Percentiles rank a stretch among this genome's conserved stretches.
These are phyloP conservation scores for Eublepharis macularius DNA, from an alignment of 2,113 vertebrate genomes.

Conservation along the genomic window DNA sequence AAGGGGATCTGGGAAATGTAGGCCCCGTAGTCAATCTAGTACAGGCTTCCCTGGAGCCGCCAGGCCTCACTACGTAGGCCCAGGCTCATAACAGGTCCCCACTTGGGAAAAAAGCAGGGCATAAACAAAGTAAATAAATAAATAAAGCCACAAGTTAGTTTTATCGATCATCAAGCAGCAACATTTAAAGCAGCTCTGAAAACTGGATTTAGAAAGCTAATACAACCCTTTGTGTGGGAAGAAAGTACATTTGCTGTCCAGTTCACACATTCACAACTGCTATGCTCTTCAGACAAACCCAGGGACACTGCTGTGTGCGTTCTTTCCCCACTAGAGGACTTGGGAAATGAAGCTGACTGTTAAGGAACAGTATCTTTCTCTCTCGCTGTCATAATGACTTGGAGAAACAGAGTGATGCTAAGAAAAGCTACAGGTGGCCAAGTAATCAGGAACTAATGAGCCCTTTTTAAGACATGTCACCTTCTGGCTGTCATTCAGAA, in stretches of 20 bases:
- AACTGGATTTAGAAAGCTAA: not conserved
- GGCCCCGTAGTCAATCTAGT: no score
- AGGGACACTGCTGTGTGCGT: not conserved
- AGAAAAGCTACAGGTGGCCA: slow-evolving; percentile 24
- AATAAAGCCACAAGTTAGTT: not conserved
- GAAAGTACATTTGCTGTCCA: not conserved
- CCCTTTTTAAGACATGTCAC: slow-evolving; percentile 41
- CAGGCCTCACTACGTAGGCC: no score
- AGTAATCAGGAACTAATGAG: slow-evolving; percentile 51
- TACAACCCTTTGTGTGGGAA: not conserved
- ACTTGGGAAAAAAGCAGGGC: no score
- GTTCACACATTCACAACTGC: not conserved
- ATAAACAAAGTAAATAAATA: no score
- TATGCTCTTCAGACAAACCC: not conserved
- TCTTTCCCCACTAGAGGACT: not conserved
- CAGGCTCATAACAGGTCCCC: no score
- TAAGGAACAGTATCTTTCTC: not conserved
- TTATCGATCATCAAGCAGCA: not conserved
- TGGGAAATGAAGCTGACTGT: not conserved
- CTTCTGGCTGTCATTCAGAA: not conserved
- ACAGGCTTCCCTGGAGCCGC: no score
- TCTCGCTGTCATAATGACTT: not conserved
- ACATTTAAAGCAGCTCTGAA: not conserved
- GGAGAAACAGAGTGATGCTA: slow-evolving; percentile 12
- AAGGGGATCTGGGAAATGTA: no score